Evolutionary conservation across 2,888 invertebrate genomes (phyloP), one percentile per base, ranked within the genome.

Genomic region (Drosophila ustulata): DNA sequence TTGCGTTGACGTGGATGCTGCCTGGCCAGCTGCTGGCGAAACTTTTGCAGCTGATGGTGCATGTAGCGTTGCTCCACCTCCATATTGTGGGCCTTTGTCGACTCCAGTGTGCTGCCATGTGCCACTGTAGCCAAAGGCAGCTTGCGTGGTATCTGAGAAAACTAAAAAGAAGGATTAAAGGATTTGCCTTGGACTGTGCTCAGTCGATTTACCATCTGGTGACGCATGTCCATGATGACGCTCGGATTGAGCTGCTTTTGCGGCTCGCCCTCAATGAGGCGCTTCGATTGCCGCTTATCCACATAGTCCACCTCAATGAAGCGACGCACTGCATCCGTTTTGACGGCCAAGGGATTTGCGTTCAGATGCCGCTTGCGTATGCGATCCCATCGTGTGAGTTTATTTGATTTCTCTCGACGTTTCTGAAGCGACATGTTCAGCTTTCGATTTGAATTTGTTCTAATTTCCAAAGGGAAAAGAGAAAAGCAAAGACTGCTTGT

Each of bases 331-430:
- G 88, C 81, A 52, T 90, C 91, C 1, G 90, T 85, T 79, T 91
- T 92, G 0, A 92, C 64, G 0, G 61, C 73, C 45, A 77, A 37
- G 0, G 69, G 47, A 66, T 75, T 84, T 1, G 78, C 76, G 71
- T 87, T 84, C 3, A 79, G 64, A 26, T 91, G 80, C n/a, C 90
- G 83, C 62, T 92, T 93, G 3, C 92, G 84, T 55, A 93, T 93
- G 49, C 92, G 91, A 80, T 93, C 92, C 93, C 93, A 93, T 50
- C 92, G 88, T 13, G 91, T 90, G 23, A 90, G 90, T 63, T 91
- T 92, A 11, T 80, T 86, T n/a, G 78, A 50, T 63, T 88, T 90
- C 0, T 87, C 83, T 0, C 82, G 76, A 53, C 77, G 80, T 68
- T 83, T 88, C 11, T 18, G 37, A n/a, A 68, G 52, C 28, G 67